These are phyloP conservation scores for Tyto alba DNA, from an alignment of 2,113 vertebrate species.

Conservation along the genomic window DNA sequence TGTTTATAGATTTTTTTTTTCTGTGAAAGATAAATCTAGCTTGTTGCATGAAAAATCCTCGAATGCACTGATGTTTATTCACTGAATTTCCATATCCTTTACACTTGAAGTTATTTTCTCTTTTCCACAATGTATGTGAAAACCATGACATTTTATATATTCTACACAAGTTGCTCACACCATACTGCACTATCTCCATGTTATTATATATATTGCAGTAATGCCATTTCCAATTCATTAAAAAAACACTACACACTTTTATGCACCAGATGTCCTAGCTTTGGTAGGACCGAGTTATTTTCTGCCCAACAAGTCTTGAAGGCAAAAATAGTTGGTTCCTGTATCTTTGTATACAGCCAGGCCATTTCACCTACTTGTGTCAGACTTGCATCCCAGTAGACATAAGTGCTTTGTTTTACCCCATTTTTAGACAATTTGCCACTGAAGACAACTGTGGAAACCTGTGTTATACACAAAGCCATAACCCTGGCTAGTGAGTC, in stretches of 20 bases:
- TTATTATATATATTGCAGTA: slow-evolving; percentile 46
- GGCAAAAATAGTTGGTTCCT: not conserved
- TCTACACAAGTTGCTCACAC: slow-evolving; percentile 51
- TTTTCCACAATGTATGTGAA: slow-evolving; percentile 59
- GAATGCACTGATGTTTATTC: slow-evolving; percentile 58
- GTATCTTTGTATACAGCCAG: not conserved
- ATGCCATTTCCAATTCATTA: slow-evolving; percentile 57
- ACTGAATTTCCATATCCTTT: slow-evolving; percentile 58
- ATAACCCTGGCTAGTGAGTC: not conserved
- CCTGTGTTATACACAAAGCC: not conserved
- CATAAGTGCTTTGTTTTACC: not conserved
- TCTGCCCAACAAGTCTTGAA: slow-evolving; percentile 23
- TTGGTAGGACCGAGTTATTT: slow-evolving; percentile 32
- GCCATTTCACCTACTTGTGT: not conserved
- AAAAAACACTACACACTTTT: slow-evolving; percentile 20
- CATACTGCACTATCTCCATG: slow-evolving; percentile 45
- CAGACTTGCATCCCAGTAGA: not conserved
- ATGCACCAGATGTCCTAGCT: slow-evolving; percentile 48
- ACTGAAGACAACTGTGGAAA: not conserved
- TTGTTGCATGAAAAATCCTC: slow-evolving; percentile 58
- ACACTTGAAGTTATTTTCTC: slow-evolving; percentile 63
- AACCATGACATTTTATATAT: slow-evolving; percentile 52
- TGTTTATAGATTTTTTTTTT: slow-evolving; percentile 30
- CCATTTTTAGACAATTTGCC: not conserved
- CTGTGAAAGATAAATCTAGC: slow-evolving; percentile 48